These are phyloP conservation scores for Alectoris magna DNA, from an alignment of 2,797 vertebrate genomes.

Conservation along the genomic window DNA sequence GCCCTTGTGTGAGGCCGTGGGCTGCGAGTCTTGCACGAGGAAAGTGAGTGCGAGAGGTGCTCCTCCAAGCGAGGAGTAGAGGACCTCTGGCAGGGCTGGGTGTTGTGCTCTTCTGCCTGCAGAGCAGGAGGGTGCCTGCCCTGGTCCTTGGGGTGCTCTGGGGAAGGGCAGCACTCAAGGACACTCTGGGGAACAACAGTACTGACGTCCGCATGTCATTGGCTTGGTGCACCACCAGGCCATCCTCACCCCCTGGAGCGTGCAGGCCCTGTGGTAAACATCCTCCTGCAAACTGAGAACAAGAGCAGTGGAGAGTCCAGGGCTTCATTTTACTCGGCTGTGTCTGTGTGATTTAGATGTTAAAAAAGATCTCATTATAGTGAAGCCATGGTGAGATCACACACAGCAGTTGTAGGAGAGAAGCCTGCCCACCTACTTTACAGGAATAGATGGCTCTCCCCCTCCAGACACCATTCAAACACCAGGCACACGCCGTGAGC, in stretches of 20 bases:
- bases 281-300: background rate
- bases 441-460: background rate
- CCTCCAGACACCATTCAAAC: background rate
- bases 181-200: background rate
- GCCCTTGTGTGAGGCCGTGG: background rate
- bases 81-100: background rate
- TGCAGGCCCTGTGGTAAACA: background rate
- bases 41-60: background rate
- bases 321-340: background rate
- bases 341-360: rapidly evolving
- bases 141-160: rapidly evolving
- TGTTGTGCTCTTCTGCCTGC: background rate
- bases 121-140: background rate
- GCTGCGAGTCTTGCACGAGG: background rate
- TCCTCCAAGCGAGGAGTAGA: rapidly evolving
- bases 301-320: background rate
- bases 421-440: background rate
- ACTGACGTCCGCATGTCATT: rapidly evolving
- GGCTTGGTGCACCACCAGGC: rapidly evolving
- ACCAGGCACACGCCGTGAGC: background rate
- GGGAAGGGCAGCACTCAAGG: background rate
- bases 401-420: background rate
- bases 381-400: background rate
- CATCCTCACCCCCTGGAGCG: rapidly evolving
- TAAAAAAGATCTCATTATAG: background rate